These are phyloP conservation scores for Bombus pascuorum DNA, from an alignment of 1,140 invertebrate genomes.

Conservation along the genomic window DNA sequence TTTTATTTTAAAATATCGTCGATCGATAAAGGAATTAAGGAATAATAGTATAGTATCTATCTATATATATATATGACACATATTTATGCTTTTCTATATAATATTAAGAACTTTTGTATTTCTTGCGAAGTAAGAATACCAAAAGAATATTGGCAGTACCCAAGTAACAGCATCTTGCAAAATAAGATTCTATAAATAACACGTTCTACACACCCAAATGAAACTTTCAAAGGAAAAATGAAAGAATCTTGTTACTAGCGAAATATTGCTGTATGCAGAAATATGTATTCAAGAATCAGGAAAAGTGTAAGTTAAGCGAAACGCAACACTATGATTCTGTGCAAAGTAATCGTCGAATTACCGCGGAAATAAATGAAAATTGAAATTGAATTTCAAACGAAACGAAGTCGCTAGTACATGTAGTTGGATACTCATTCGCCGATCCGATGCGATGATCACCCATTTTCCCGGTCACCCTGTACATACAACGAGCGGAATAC, in stretches of 20 bases:
- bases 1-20: background rate
- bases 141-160: background rate
- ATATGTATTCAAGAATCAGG: background rate
- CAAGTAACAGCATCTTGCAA: too few relatives aligned
- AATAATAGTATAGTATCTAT: too few relatives aligned
- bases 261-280: background rate
- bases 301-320: background rate
- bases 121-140: background rate
- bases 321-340: background rate
- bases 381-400: background rate
- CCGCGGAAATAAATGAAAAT: background rate
- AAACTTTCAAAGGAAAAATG: background rate
- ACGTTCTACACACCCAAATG: background rate
- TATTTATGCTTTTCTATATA: too few relatives aligned
- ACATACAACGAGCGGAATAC: constrained; percentile 27
- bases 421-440: background rate
- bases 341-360: background rate
- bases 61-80: too few relatives aligned
- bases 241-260: background rate
- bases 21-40: background rate
- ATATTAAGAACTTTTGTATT: background rate
- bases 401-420: background rate
- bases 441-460: background rate
- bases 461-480: constrained; percentile 37
- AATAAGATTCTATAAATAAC: too few relatives aligned